phyloP scores from a whole-genome alignment of 2,797 vertebrate genomes.

The Sebastolobus altivelis region DNA sequence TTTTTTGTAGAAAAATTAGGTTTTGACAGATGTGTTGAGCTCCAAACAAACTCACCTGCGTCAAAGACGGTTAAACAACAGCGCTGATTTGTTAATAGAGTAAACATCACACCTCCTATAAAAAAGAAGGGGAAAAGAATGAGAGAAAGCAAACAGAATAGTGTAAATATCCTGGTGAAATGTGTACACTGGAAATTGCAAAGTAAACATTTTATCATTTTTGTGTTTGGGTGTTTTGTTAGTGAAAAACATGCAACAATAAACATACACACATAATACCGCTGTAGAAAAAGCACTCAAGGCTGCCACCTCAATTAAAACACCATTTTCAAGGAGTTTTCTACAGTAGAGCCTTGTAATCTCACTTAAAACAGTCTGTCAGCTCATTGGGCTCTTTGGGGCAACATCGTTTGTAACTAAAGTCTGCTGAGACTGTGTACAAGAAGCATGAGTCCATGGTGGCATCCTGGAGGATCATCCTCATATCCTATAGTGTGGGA shows the following conservation, averaged over 20 bases:
- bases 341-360: conserved; percentile 22
- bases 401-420: neutral
- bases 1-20: conserved; percentile 1
- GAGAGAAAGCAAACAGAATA: conserved; percentile 20
- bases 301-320: conserved; percentile 23
- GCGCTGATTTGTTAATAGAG: conserved; percentile 7
- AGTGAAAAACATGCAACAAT: conserved; percentile 17
- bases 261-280: neutral
- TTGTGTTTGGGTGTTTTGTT: neutral
- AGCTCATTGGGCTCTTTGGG: neutral
- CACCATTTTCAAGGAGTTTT: neutral
- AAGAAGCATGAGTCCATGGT: conserved; percentile 18
- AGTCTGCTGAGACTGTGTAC: conserved; percentile 40
- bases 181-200: conserved; percentile 19
- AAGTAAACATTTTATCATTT: conserved; percentile 44
- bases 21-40: conserved; percentile 24
- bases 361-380: neutral
- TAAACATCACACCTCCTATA: conserved; percentile 33
- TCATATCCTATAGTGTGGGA: conserved; percentile 53
- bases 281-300: neutral
- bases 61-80: neutral
- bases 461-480: conserved; percentile 7
- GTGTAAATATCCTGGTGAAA: conserved; percentile 27
- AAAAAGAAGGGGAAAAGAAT: conserved; percentile 28
- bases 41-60: conserved; percentile 13